phyloP scores from a whole-genome alignment of 2,888 invertebrate species.

The Mythimna ferrago region DNA sequence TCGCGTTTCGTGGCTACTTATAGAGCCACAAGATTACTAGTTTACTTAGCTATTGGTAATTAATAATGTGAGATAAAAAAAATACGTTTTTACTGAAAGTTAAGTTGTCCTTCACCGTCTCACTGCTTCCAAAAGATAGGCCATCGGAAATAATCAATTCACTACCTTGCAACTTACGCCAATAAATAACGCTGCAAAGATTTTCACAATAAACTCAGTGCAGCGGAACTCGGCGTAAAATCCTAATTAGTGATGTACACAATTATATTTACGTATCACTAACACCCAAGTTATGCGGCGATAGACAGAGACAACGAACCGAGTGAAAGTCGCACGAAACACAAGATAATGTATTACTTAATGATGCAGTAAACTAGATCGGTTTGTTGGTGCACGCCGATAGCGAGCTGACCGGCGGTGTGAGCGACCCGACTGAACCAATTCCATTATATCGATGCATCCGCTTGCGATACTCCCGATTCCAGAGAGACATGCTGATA shows the following conservation, averaged over 20 bases:
- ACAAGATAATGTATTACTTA: constrained; percentile 56
- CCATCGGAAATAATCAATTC: background rate
- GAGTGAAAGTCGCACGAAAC: constrained; percentile 63
- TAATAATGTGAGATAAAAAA: background rate
- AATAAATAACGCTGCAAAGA: background rate
- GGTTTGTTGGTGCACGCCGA: constrained; percentile 40
- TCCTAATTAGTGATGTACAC: constrained; percentile 49
- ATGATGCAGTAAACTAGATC: constrained; percentile 51
- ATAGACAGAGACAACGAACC: constrained; percentile 47
- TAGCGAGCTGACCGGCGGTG: constrained; percentile 35
- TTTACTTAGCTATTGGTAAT: background rate
- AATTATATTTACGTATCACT: constrained; percentile 51
- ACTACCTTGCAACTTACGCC: background rate
- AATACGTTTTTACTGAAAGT: background rate
- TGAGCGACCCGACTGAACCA: constrained; percentile 7
- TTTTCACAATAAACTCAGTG: constrained; percentile 52
- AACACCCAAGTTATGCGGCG: constrained; percentile 40
- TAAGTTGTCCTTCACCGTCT: background rate
- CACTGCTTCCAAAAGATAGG: background rate
- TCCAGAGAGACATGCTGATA: constrained; percentile 12
- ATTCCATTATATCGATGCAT: constrained; percentile 33
- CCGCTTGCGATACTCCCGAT: constrained; percentile 36
- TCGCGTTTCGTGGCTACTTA: constrained; percentile 21
- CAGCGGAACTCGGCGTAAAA: constrained; percentile 44
- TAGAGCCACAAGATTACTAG: constrained; percentile 7